These are phyloP conservation scores for Macroramphosus scolopax DNA, from an alignment of 2,797 vertebrate species.

Conservation along the genomic window DNA sequence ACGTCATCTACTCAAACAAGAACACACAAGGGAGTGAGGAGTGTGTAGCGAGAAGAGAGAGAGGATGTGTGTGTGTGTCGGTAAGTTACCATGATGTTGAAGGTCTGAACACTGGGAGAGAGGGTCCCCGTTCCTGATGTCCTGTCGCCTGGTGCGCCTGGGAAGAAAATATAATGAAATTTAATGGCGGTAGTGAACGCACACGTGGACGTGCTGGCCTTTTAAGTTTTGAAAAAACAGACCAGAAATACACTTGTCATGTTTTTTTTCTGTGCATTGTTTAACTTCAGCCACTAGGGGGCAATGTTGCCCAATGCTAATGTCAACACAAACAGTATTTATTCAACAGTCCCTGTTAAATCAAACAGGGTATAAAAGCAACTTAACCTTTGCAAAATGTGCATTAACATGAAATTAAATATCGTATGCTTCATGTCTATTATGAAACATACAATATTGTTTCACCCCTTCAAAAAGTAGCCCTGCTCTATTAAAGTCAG, in stretches of 20 bases:
- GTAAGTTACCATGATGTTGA: conserved; percentile 86
- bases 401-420: conserved; percentile 50
- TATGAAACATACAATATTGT: conserved; percentile 48
- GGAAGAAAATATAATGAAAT: not conserved
- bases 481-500: too few species aligned
- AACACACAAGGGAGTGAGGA: not conserved
- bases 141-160: conserved; percentile 92
- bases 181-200: not conserved
- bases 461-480: conserved; percentile 42
- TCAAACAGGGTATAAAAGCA: conserved; percentile 14
- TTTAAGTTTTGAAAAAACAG: not conserved
- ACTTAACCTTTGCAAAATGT: conserved; percentile 21
- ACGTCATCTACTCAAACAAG: conserved; percentile 77
- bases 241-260: not conserved
- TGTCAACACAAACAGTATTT: too few species aligned
- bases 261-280: conserved; percentile 16
- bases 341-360: conserved; percentile 25
- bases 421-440: conserved; percentile 30
- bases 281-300: conserved; percentile 58
- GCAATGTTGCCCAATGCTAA: conserved; percentile 55
- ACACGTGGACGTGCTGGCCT: not conserved
- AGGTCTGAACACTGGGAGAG: conserved; percentile 97
- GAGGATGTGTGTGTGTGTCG: not conserved
- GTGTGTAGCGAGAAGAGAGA: not conserved
- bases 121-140: conserved; percentile 96